Percentiles rank a stretch among this genome's conserved stretches.
These are phyloP conservation scores for Carcina quercana DNA, from an alignment of 2,888 invertebrate genomes.

Conservation along the genomic window DNA sequence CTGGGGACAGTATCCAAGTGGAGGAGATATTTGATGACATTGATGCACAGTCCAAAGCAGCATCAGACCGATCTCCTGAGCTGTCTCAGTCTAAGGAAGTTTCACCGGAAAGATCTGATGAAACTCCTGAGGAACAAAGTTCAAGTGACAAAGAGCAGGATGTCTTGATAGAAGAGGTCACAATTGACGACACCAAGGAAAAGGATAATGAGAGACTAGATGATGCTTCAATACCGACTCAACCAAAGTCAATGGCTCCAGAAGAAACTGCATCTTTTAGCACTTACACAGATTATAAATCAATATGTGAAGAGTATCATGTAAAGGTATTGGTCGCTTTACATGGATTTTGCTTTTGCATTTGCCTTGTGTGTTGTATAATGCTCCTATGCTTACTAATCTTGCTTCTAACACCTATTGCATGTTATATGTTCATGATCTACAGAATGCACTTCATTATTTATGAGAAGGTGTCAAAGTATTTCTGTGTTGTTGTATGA, in stretches of 20 bases:
- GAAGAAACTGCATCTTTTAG: slow-evolving; percentile 66
- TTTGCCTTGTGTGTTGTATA: slow-evolving; percentile 23
- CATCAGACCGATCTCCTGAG: slow-evolving; percentile 21
- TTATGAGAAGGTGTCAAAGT: slow-evolving; percentile 26
- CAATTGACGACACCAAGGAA: slow-evolving; percentile 39
- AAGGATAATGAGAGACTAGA: slow-evolving; percentile 30
- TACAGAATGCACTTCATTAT: slow-evolving; percentile 27
- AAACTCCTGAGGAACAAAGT: slow-evolving; percentile 30
- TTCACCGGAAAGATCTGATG: slow-evolving; percentile 24
- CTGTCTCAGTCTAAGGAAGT: slow-evolving; percentile 20
- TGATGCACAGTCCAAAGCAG: slow-evolving; percentile 19
- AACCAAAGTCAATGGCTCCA: slow-evolving; percentile 48
- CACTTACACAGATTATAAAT: slow-evolving; percentile 81
- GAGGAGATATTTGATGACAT: slow-evolving; percentile 39
- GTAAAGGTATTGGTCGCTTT: slow-evolving; percentile 71
- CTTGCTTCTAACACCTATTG: slow-evolving; percentile 31
- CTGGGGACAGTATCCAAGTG: slow-evolving; percentile 36
- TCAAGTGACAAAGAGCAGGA: slow-evolving; percentile 49
- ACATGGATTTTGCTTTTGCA: slow-evolving; percentile 29
- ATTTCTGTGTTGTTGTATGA: slow-evolving; percentile 15
- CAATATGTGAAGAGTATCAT: slow-evolving; percentile 80
- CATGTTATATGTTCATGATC: slow-evolving; percentile 33
- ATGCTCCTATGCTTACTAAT: slow-evolving; percentile 24
- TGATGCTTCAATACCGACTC: slow-evolving; percentile 28
- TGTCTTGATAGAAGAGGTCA: slow-evolving; percentile 56